Evolutionary conservation across 2,113 vertebrate species (phyloP).

Genomic region (Bagarius yarrelli): DNA sequence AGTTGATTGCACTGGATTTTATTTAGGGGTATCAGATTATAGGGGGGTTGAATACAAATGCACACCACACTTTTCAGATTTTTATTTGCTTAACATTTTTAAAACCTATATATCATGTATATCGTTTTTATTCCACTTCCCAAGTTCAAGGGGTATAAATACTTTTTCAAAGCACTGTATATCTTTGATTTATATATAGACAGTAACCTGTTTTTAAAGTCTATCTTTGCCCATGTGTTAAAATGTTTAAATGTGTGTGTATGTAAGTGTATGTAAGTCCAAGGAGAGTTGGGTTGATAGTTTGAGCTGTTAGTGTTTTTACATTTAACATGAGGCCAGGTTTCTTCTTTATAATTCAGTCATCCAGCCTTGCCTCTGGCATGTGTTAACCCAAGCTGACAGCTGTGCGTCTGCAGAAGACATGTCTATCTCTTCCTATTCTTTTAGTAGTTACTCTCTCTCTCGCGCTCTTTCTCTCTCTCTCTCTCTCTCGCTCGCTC

Average conservation of each 20-base stretch:
- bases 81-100: no score
- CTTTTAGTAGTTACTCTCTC: conserved; percentile 52
- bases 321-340: conserved; percentile 83
- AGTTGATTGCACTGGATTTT: no score
- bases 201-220: background rate
- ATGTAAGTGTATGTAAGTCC: conserved; percentile 29
- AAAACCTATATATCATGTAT: no score
- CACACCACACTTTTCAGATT: no score
- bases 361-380: conserved; percentile 57
- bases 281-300: conserved; percentile 76
- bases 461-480: conserved; percentile 16
- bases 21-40: no score
- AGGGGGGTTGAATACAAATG: no score
- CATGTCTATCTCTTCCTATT: conserved; percentile 59
- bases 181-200: no score
- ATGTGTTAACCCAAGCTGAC: conserved; percentile 67
- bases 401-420: conserved; percentile 58
- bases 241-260: background rate
- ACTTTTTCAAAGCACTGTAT: no score
- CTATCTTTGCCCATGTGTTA: background rate
- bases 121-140: no score
- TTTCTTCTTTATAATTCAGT: conserved; percentile 69
- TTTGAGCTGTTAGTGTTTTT: conserved; percentile 86
- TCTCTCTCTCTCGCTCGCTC: conserved; percentile 31
- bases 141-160: no score